Base-by-base conservation (phyloP, 1,140 invertebrate species). In the Drosophila navojoa region DNA sequence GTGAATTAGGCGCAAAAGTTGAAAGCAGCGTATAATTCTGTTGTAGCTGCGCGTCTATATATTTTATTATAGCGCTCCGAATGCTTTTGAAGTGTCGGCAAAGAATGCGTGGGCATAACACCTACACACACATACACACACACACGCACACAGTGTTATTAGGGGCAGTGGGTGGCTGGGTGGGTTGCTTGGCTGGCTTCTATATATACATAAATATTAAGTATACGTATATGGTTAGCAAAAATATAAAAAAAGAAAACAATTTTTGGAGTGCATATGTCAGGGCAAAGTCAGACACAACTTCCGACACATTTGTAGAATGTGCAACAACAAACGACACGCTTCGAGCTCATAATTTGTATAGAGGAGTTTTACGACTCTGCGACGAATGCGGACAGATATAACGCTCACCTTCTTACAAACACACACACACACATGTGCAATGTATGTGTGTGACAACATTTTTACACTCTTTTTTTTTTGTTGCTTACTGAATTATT, bases 1-100 rank as follows among this genome's bases (percentile, higher is more conserved):
- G 84, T 89, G 84, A 89, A 89, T 89, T 89, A 89, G 84, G 79
- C 84, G 84, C 84, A 89, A 89, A 89, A 89, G 79, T 89, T 89
- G 74, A 89, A 89, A 89, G 84, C 66, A 76, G 73, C 77, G 63
- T 55, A 87, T 89, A 87, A 89, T 84, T 80, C 74, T 60, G 76
- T 68, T 84, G 29, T 69, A 53, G 40, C 7, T 58, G 32, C 54
- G 54, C 44, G 16, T 58, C 7, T 49, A 29, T 67, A 77, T 84
- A 70, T 80, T 77, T 85, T 84, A 80, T 87, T 76, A 76, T 71
- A 85, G 73, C 57, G 53, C 64, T 58, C 40, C 62, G 67, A 79
- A 86, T 67, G 73, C 79, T 89, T 87, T 86, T 87, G 69, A 86
- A 87, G 84, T 77, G 62, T 49, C 50, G 63, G 57, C 49, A 15